Evolutionary conservation across 2,888 invertebrate species (phyloP).

Genomic region (Scaptomyza reducta): DNA sequence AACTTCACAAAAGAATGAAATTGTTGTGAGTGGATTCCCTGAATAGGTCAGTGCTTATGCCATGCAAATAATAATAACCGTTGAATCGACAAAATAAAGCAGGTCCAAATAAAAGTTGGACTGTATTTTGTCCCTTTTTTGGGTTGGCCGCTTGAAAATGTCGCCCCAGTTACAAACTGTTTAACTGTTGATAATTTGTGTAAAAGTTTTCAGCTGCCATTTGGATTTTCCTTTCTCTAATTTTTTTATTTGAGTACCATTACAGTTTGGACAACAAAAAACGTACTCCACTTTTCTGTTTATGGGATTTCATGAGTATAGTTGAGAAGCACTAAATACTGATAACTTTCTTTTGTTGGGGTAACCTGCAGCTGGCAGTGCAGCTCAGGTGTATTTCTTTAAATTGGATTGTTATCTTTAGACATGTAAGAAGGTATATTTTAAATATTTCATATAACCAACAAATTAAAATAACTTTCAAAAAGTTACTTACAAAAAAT

Average conservation of each 20-base stretch:
- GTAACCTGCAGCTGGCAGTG: conserved; percentile 42
- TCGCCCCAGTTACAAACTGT: conserved; percentile 59
- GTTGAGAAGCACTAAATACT: conserved; percentile 50
- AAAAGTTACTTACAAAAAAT: background rate
- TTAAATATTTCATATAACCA: too few species aligned
- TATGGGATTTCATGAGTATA: conserved; percentile 22
- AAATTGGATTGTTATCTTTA: background rate
- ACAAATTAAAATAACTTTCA: background rate
- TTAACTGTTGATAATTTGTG: conserved; percentile 72
- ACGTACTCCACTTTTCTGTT: conserved; percentile 12
- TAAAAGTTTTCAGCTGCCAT: conserved; percentile 58
- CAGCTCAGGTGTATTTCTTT: conserved; percentile 36
- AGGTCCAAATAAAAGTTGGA: conserved; percentile 55
- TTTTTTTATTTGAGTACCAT: background rate
- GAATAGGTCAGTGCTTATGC: conserved; percentile 41
- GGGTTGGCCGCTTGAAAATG: conserved; percentile 52
- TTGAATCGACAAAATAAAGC: conserved; percentile 59
- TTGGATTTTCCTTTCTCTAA: conserved; percentile 28
- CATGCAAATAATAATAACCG: conserved; percentile 73
- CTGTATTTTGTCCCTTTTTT: conserved; percentile 48
- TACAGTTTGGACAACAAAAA: background rate
- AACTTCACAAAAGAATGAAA: conserved; percentile 40
- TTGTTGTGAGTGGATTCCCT: conserved; percentile 49
- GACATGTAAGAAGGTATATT: background rate
- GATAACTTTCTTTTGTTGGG: conserved; percentile 65